Conservation (phyloP, 2,888 invertebrate genomes). For the Notodonta ziczac region DNA sequence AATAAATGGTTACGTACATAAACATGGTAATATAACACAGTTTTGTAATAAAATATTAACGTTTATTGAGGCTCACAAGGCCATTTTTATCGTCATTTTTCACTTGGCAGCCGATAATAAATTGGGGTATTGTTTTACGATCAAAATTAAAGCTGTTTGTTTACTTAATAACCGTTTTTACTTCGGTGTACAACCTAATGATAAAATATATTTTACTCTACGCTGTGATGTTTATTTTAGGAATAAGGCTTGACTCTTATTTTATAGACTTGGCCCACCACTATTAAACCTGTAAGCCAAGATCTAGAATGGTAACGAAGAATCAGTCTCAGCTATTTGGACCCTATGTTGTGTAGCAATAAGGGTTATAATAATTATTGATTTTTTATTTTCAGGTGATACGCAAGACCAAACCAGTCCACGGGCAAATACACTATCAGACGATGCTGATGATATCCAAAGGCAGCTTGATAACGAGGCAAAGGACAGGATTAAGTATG, state of each 20-base stretch:
- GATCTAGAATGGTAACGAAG: too few species aligned
- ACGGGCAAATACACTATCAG: constrained; percentile 66
- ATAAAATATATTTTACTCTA: too few species aligned
- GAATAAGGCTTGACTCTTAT: too few species aligned
- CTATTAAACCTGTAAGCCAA: too few species aligned
- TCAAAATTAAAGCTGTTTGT: constrained; percentile 21
- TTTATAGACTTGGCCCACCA: too few species aligned
- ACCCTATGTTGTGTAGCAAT: too few species aligned
- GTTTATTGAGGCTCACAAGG: constrained; percentile 23
- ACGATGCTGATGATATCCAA: constrained; percentile 76
- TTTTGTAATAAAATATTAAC: constrained; percentile 28
- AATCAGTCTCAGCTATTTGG: too few species aligned
- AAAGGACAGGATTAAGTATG: constrained; percentile 58
- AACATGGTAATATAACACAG: constrained; percentile 25
- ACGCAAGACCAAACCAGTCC: constrained; percentile 61
- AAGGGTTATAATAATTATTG: too few species aligned
- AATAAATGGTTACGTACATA: constrained; percentile 17
- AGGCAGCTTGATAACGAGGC: constrained; percentile 74
- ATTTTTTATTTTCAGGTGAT: constrained; percentile 19
- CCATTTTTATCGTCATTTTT: constrained; percentile 34
- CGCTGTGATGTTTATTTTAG: too few species aligned
- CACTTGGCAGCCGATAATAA: constrained; percentile 23
- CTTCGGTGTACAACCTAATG: too few species aligned
- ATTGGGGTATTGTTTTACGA: constrained; percentile 34
- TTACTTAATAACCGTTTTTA: constrained; percentile 22